phyloP scores from a whole-genome alignment of 2,888 invertebrate species.

The Parelbella ahira region DNA sequence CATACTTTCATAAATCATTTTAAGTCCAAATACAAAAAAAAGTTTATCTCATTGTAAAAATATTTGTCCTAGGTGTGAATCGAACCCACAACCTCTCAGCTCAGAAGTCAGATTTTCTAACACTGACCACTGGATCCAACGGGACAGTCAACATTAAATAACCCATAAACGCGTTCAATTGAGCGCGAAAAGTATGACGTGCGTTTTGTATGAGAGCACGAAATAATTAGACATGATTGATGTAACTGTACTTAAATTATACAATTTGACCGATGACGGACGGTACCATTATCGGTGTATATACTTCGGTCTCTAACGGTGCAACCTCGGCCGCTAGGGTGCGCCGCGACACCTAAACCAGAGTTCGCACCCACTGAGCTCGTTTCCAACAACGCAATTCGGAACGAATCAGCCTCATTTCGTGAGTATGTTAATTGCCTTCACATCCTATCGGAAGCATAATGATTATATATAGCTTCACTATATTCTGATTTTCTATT shows the following conservation, averaged over 20 bases:
- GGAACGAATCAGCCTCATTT: constrained; percentile 16
- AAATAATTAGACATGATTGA: constrained; percentile 39
- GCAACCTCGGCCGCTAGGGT: constrained; percentile 30
- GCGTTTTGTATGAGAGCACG: constrained; percentile 37
- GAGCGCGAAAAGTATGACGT: constrained; percentile 2
- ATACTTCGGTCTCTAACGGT: constrained; percentile 38
- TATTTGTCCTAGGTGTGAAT: no score
- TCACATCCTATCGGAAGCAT: no score
- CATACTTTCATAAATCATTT: no score
- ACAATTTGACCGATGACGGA: constrained; percentile 36
- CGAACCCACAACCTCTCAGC: no score
- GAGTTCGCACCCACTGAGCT: constrained; percentile 7
- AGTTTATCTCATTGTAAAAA: no score
- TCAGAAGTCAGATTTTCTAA: no score
- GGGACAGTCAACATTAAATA: not conserved
- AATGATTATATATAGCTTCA: no score
- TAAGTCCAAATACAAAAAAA: no score
- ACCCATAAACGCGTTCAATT: not conserved
- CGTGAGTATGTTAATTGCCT: constrained; percentile 15
- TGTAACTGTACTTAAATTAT: constrained; percentile 44
- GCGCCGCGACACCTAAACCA: constrained; percentile 16
- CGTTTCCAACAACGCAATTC: constrained; percentile 3
- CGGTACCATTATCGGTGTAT: constrained; percentile 34
- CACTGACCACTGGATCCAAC: no score
- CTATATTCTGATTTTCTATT: no score